Percentiles rank a stretch among this genome's conserved stretches.
Conservation (phyloP, 1,140 invertebrate species). For the Drosophila mauritiana region DNA sequence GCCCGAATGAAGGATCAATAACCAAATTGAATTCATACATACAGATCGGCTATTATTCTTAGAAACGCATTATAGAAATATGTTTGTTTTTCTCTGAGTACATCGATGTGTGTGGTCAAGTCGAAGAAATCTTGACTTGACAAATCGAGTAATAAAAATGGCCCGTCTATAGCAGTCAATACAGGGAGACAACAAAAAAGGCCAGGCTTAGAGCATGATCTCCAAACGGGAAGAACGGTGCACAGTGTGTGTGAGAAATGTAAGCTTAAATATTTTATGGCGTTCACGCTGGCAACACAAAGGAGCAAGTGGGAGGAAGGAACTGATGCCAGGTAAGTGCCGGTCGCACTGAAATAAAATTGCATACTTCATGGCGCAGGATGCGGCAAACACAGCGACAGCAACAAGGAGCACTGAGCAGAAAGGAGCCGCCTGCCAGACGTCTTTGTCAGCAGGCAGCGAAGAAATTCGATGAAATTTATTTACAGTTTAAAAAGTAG, state of each 20-base stretch:
- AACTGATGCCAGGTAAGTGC: conserved; percentile 69
- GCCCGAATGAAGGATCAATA: too few species aligned
- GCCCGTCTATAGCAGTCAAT: conserved; percentile 61
- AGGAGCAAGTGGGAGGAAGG: not conserved
- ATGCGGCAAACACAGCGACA: conserved; percentile 50
- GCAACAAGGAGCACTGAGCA: conserved; percentile 6
- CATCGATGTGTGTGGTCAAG: conserved; percentile 13
- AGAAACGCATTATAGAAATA: too few species aligned
- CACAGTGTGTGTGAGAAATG: conserved; percentile 64
- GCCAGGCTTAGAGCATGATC: conserved; percentile 25
- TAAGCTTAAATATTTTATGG: conserved; percentile 81
- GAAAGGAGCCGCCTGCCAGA: conserved; percentile 26
- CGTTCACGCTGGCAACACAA: conserved; percentile 52
- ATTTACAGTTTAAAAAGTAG: conserved; percentile 79
- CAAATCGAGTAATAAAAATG: conserved; percentile 75
- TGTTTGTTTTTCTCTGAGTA: conserved; percentile 1
- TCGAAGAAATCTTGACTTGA: conserved; percentile 55
- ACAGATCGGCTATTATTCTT: too few species aligned
- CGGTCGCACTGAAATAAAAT: conserved; percentile 73
- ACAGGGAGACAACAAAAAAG: conserved; percentile 40
- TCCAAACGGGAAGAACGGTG: conserved; percentile 1
- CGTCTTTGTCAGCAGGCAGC: conserved; percentile 34
- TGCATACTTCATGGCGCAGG: conserved; percentile 74
- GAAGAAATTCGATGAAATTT: conserved; percentile 79
- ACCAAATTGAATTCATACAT: too few species aligned